Base-by-base conservation (phyloP, 2,113 vertebrate species). In the Corythoichthys haematopterus region DNA sequence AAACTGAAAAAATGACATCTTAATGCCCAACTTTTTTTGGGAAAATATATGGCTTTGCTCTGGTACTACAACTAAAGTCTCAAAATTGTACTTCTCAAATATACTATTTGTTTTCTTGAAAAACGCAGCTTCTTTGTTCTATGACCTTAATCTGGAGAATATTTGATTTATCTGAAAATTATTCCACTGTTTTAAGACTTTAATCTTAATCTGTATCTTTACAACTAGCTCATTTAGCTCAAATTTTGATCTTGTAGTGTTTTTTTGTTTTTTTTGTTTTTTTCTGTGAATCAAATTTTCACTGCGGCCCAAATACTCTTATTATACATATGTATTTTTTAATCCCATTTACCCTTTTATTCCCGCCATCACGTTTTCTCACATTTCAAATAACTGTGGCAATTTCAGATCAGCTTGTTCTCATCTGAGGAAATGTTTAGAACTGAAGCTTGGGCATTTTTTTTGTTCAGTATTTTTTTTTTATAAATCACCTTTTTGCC, bases 361-460 rank as follows among this genome's bases (percentile, higher is more conserved):
- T 15, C 47, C 20, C 10, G 66, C 79, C 56, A 35, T 78, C 64
- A 45, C 68, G 65, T 72, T 72, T 77, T 66, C 28, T 65, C 56
- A 43, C 56, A 69, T 80, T 78, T 84, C 64, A 66, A 69, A 70
- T 15, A n/a, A 45, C 12, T 43, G 37, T n/a, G 15, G 20, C 38
- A 8, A 50, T 53, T 47, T 64, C 5, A 14, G 10, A 20, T 7
- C 28, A 28, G 5, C 43, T 37, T 43, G 20, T 28, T 28, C 20
- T 28, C 20, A 58, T 53, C 37, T 12, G 62, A 62, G 46, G 65
- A 53, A 68, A 69, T 55, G 63, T 59, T 74, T 79, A 66, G 73
- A 73, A 74, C 45, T 80, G 71, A 69, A 80, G 72, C 68, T 70
- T 40, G 82, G 87, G 85, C 86, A 86, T 87, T 87, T 64, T 70